phyloP scores from a whole-genome alignment of 2,113 vertebrate genomes.

The Oreochromis tanganicae region DNA sequence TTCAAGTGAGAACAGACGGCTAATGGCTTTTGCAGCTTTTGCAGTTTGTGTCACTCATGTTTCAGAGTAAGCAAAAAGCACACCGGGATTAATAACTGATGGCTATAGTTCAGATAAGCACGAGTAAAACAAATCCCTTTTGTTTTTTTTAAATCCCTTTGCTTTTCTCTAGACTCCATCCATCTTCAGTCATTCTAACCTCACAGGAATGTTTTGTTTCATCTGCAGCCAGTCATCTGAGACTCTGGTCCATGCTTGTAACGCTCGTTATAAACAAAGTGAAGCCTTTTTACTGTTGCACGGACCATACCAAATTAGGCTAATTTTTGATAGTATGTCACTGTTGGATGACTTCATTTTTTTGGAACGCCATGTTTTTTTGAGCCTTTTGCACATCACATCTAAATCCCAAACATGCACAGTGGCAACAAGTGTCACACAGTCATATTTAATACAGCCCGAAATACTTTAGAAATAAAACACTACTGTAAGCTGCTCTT shows the following conservation, averaged over 20 bases:
- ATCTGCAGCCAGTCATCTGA: background rate
- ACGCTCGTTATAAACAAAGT: constrained; percentile 21
- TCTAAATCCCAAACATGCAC: background rate
- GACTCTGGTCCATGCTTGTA: background rate
- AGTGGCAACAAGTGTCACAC: background rate
- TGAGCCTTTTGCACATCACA: background rate
- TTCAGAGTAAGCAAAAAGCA: background rate
- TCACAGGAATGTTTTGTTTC: constrained; percentile 17
- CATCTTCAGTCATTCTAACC: background rate
- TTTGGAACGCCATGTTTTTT: background rate
- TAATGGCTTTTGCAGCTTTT: background rate
- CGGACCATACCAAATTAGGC: constrained; percentile 10
- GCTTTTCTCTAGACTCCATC: background rate
- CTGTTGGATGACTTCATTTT: background rate
- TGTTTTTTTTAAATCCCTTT: background rate
- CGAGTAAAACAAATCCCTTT: background rate
- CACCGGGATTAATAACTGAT: background rate
- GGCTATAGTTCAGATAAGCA: background rate
- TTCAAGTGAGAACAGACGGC: background rate
- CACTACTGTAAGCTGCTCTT: background rate
- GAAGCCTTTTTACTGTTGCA: background rate
- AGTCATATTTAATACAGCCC: background rate
- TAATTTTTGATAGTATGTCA: background rate
- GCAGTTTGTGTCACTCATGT: background rate
- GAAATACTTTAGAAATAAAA: background rate